Evolutionary conservation across 1,140 invertebrate species (phyloP).

Genomic region (Ceratoteleas bidentatus): DNA sequence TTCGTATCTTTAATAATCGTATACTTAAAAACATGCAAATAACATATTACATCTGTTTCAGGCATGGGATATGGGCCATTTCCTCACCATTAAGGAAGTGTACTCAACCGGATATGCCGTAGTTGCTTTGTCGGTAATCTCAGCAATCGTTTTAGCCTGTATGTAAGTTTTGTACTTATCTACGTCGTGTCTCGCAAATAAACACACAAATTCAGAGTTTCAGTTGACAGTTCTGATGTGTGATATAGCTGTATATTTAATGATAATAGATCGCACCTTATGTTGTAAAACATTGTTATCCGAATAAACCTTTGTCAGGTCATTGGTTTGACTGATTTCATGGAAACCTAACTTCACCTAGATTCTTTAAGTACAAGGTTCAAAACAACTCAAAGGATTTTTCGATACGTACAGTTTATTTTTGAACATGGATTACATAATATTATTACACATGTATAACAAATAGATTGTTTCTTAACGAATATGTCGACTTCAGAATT

Average conservation of each 20-base stretch:
- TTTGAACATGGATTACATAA: conserved; percentile 43
- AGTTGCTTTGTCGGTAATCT: conserved; percentile 69
- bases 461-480: conserved; percentile 23
- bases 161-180: conserved; percentile 61
- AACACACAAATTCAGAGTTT: background rate
- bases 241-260: background rate
- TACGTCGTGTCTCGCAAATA: background rate
- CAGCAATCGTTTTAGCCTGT: conserved; percentile 45
- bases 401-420: conserved; percentile 41
- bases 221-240: background rate
- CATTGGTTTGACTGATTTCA: too few species aligned
- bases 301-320: background rate
- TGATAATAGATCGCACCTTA: background rate
- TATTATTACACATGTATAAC: conserved; percentile 38
- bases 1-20: background rate
- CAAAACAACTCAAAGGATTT: too few species aligned
- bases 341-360: background rate
- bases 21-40: background rate
- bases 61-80: conserved; percentile 87
- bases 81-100: conserved; percentile 87
- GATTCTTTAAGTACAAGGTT: too few species aligned
- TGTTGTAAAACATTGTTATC: background rate
- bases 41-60: conserved; percentile 65
- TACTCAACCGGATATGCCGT: conserved; percentile 85
- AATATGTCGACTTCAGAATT: conserved; percentile 14